phyloP scores from a whole-genome alignment of 2,113 vertebrate genomes.

The Lipophrys pholis region DNA sequence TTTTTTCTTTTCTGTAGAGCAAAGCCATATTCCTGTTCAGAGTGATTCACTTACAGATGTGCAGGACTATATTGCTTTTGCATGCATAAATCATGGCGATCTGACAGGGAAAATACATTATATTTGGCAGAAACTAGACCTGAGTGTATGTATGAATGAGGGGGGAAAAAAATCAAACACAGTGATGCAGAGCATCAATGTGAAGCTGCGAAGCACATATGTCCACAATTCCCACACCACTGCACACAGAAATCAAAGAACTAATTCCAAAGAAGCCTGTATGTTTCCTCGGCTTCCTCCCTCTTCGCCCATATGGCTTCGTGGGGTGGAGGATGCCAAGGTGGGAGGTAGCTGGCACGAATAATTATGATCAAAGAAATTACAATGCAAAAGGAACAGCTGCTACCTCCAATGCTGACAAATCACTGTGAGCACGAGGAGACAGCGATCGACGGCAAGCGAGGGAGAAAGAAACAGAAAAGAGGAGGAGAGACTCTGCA shows the following conservation, averaged over 20 bases:
- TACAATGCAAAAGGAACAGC: constrained; percentile 76
- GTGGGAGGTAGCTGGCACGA: constrained; percentile 73
- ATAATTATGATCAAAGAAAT: constrained; percentile 80
- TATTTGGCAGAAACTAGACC: constrained; percentile 47
- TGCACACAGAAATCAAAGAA: constrained; percentile 72
- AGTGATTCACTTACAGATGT: constrained; percentile 60
- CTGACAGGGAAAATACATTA: constrained; percentile 57
- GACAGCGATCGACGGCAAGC: constrained; percentile 26
- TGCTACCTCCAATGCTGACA: constrained; percentile 77
- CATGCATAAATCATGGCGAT: constrained; percentile 63
- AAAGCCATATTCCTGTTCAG: constrained; percentile 47
- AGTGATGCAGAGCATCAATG: constrained; percentile 38
- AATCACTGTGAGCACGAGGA: constrained; percentile 68
- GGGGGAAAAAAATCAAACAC: constrained; percentile 58
- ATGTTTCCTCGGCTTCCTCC: constrained; percentile 49
- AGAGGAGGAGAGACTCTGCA: constrained; percentile 49
- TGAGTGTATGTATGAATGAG: constrained; percentile 40
- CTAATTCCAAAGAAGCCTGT: constrained; percentile 53
- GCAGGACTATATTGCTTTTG: constrained; percentile 56
- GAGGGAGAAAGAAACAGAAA: constrained; percentile 32
- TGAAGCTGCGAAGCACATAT: constrained; percentile 67
- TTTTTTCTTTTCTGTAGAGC: constrained; percentile 34
- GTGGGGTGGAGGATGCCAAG: constrained; percentile 67
- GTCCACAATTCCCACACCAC: constrained; percentile 67
- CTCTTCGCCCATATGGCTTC: constrained; percentile 74